Base-by-base conservation (phyloP, 2,888 invertebrate species). In the Cyclophora albipunctata region DNA sequence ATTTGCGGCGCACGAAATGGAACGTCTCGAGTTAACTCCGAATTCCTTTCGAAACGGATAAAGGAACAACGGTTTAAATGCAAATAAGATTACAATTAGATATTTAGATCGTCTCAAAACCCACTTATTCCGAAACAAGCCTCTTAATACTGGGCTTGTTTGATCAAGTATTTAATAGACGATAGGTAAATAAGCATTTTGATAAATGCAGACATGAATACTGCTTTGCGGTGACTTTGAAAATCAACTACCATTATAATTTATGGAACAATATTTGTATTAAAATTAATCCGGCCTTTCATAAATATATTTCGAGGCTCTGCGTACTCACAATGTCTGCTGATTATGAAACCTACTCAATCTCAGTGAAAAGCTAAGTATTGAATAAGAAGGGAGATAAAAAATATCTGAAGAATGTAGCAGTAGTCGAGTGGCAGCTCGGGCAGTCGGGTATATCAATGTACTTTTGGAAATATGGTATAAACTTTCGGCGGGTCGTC, bases 11-110 rank as follows among this genome's bases (percentile, higher is more conserved):
- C 53, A 59, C 55, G 58, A 57, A 60, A 57, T 49, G 51, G 50
- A 58, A 55, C 64, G 47, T 58, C 61, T 61, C 58, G 55, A 67
- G 63, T 62, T 67, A 67, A 63, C 63, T 60, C 57, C 55, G 62
- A 67, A 67, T 64, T 62, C 51, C 62, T 66, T 61, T 59, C 56
- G 50, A 55, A 68, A 51, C 55, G 63, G 64, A 65, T 59, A 60
- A 66, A 65, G 58, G 65, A 70, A 71, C 65, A 71, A 71, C 67
- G 68, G 68, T 75, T 75, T 73, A 73, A 73, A 79, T 78, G 75
- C 72, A 76, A 78, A 78, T 77, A 71, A 71, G 72, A 72, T 77
- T 73, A 75, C 74, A 75, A 76, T 76, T 73, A 77, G 68, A 73
- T 76, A 78, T 78, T 78, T 73, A 71, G 70, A 72, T 68, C 68